Conservation (phyloP, 37 sponge, comb jelly and placozoan species). For the Chondrosia reniformis region DNA sequence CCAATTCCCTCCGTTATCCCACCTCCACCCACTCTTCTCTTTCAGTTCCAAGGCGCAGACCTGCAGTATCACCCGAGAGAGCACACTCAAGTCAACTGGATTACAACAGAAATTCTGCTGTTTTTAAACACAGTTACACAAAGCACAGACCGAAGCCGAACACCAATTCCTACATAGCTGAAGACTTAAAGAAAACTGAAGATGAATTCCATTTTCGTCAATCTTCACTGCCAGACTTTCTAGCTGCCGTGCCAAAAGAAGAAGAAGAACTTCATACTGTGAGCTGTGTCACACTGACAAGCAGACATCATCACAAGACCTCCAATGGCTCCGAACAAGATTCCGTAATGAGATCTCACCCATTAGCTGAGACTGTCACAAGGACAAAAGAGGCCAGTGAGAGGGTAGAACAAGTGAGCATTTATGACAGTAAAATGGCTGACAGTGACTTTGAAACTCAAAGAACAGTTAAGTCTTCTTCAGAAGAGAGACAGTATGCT, state of each 20-base stretch:
- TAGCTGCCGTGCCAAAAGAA: neutral
- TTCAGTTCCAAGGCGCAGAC: neutral
- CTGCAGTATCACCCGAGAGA: neutral
- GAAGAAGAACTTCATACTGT: neutral
- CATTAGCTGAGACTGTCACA: neutral
- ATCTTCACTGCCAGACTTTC: neutral
- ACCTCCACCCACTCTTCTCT: neutral
- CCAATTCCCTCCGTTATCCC: neutral
- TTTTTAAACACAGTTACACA: no score
- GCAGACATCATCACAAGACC: neutral
- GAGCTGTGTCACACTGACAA: no score
- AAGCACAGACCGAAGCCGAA: neutral
- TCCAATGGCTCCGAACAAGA: neutral
- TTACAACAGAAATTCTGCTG: neutral
- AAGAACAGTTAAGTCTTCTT: slow-evolving; percentile 1
- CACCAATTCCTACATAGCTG: neutral
- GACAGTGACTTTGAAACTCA: no score
- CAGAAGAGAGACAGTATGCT: slow-evolving; percentile 10
- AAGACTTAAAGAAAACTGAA: neutral
- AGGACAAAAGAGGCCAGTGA: neutral
- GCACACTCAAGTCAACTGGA: neutral
- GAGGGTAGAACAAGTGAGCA: neutral
- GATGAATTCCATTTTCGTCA: slow-evolving; percentile 1
- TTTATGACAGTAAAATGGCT: slow-evolving; percentile 18
- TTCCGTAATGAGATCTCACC: neutral